A percentile compares a stretch with the other conserved stretches of the same genome.
Conservation (phyloP, 2,797 vertebrate species). For the Scomberomorus guttatus region DNA sequence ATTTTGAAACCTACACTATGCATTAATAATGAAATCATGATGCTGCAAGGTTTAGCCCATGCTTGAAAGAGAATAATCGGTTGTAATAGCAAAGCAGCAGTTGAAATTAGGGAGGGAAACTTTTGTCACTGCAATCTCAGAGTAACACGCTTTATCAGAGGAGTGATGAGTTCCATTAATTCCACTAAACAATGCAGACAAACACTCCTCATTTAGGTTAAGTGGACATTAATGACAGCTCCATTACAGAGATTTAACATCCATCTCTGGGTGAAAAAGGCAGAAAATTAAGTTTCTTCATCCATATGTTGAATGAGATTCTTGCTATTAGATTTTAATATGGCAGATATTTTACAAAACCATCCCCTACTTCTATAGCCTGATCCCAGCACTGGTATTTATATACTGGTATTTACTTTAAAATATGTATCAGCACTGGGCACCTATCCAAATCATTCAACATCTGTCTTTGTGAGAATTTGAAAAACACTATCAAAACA, state of each 20-base stretch:
- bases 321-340: slow-evolving; percentile 18
- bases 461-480: slow-evolving; percentile 6
- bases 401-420: background rate
- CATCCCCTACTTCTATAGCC: background rate
- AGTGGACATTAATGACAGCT: slow-evolving; percentile 76
- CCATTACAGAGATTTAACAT: slow-evolving; percentile 67
- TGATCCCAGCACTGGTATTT: background rate
- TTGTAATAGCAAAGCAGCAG: background rate
- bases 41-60: slow-evolving; percentile 30
- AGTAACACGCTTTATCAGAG: slow-evolving; percentile 43
- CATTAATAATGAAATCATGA: slow-evolving; percentile 70
- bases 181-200: slow-evolving; percentile 64
- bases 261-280: slow-evolving; percentile 65
- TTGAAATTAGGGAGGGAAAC: slow-evolving; percentile 22
- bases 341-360: slow-evolving; percentile 11
- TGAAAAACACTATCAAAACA: background rate
- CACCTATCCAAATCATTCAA: background rate
- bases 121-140: slow-evolving; percentile 14
- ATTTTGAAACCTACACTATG: slow-evolving; percentile 62
- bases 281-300: slow-evolving; percentile 62
- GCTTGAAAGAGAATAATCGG: slow-evolving; percentile 38
- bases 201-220: slow-evolving; percentile 69
- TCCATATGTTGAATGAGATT: slow-evolving; percentile 36
- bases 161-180: slow-evolving; percentile 62
- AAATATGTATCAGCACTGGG: background rate